These are phyloP conservation scores for Cremastinae sp. DNA, from an alignment of 2,888 invertebrate genomes.

Conservation along the genomic window DNA sequence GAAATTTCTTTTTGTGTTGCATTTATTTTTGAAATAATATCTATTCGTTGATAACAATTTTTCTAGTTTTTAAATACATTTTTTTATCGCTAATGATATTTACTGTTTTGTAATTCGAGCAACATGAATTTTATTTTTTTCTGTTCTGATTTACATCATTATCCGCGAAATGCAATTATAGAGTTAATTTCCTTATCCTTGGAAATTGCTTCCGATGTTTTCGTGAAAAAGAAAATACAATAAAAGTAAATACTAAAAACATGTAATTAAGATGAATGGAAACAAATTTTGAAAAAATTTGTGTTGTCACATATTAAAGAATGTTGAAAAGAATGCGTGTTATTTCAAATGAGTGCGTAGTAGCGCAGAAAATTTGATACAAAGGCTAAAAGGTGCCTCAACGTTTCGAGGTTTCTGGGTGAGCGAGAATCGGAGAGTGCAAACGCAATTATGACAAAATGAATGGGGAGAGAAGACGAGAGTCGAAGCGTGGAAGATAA, in stretches of 20 bases:
- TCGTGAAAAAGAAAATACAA: slow-evolving; percentile 7
- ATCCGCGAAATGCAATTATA: slow-evolving; percentile 68
- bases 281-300: too few species aligned
- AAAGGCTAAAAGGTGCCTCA: slow-evolving; percentile 65
- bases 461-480: slow-evolving; percentile 62
- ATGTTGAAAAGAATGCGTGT: too few species aligned
- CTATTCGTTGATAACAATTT: too few species aligned
- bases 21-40: too few species aligned
- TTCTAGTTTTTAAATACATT: too few species aligned
- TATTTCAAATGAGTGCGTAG: neutral
- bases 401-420: slow-evolving; percentile 75
- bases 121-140: slow-evolving; percentile 20
- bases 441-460: slow-evolving; percentile 73
- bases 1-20: too few species aligned
- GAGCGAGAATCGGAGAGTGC: slow-evolving; percentile 63
- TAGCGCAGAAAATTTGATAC: slow-evolving; percentile 38
- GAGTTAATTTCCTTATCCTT: slow-evolving; percentile 71
- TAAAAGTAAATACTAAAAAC: slow-evolving; percentile 15
- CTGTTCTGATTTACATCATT: slow-evolving; percentile 53
- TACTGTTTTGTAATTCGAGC: neutral
- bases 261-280: neutral
- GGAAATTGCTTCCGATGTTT: slow-evolving; percentile 68
- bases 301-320: too few species aligned
- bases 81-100: neutral
- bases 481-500: slow-evolving; percentile 1